Evolutionary conservation across 2,113 vertebrate genomes (phyloP).

Genomic region (Nannospalax galili): DNA sequence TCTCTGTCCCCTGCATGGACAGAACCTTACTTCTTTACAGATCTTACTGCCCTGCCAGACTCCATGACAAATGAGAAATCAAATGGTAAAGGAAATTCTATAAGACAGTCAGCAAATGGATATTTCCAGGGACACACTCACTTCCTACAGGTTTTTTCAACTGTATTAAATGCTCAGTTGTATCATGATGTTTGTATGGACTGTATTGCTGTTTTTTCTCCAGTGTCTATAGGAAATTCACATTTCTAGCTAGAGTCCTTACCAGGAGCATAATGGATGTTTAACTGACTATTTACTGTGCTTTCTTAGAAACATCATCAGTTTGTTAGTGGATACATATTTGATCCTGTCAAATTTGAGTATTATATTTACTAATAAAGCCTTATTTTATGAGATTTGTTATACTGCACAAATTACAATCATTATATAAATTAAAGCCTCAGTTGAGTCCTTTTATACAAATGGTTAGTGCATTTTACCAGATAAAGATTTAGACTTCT

Average conservation of each 20-base stretch:
- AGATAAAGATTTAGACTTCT: not conserved
- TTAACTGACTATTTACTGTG: slow-evolving; percentile 63
- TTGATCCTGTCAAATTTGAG: slow-evolving; percentile 1
- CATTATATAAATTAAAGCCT: too few relatives aligned
- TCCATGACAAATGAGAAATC: slow-evolving; percentile 66
- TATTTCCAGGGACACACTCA: slow-evolving; percentile 72
- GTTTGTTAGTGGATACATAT: slow-evolving; percentile 52
- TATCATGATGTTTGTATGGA: accelerated
- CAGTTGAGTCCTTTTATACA: not conserved
- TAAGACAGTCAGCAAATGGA: slow-evolving; percentile 67
- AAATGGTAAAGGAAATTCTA: slow-evolving; percentile 55
- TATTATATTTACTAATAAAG: not conserved
- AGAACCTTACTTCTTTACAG: not conserved
- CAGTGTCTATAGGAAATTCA: not conserved
- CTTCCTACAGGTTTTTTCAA: too few relatives aligned
- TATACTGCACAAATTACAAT: not conserved
- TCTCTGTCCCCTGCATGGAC: not conserved
- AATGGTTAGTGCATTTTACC: not conserved
- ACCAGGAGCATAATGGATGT: slow-evolving; percentile 36
- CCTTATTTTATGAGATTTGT: not conserved
- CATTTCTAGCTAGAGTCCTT: not conserved
- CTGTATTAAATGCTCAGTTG: too few relatives aligned
- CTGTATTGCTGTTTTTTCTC: not conserved
- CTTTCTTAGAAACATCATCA: slow-evolving; percentile 58
- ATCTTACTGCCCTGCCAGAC: slow-evolving; percentile 34